These are phyloP conservation scores for Ceratina japonica DNA, from an alignment of 1,140 invertebrate species.

Conservation along the genomic window DNA sequence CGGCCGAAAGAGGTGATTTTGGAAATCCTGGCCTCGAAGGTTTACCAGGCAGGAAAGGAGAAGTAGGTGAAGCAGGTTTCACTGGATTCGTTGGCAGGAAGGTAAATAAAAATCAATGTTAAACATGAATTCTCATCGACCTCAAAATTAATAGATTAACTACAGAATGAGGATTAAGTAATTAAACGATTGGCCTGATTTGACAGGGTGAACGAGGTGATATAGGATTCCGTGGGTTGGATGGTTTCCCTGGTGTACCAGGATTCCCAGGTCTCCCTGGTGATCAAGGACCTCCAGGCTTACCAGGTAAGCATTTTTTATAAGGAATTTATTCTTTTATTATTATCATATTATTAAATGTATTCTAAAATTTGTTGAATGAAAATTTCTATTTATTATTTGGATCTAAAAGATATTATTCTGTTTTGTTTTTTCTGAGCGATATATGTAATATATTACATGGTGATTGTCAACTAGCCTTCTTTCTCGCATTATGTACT, in stretches of 20 bases:
- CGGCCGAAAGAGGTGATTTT: constrained; percentile 81
- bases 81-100: constrained; percentile 79
- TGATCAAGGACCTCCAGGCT: constrained; percentile 84
- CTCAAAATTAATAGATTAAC: not conserved
- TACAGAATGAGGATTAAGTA: not conserved
- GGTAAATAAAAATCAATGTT: constrained; percentile 67
- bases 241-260: constrained; percentile 81
- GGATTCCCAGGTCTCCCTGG: constrained; percentile 82
- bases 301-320: constrained; percentile 78
- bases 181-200: constrained; percentile 1
- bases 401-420: no score
- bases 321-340: not conserved
- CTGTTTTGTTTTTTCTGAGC: no score
- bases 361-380: not conserved
- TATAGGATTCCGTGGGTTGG: constrained; percentile 77
- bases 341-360: no score
- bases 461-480: no score
- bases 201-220: constrained; percentile 80
- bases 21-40: constrained; percentile 82
- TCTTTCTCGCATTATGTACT: no score
- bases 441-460: no score
- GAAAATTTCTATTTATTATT: not conserved
- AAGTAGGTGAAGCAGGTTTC: constrained; percentile 78
- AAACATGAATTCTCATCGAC: no score
- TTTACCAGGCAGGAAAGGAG: constrained; percentile 78